Evolutionary conservation across 2,888 invertebrate genomes (phyloP).

Genomic region (Patella pellucida): DNA sequence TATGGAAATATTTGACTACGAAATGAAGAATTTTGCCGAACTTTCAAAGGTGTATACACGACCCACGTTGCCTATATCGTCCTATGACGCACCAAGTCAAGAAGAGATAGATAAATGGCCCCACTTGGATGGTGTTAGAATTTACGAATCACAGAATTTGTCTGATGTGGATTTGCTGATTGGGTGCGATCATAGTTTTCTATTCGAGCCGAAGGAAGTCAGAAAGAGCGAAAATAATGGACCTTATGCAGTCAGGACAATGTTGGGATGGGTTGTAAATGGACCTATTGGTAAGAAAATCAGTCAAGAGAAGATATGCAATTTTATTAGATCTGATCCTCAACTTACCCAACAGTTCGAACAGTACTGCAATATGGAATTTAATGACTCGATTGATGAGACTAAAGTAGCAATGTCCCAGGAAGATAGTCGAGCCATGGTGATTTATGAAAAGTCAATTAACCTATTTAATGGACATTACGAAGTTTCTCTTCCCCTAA

Average conservation of each 20-base stretch:
- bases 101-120: slow-evolving; percentile 7
- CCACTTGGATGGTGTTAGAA: background rate
- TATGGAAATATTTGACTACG: background rate
- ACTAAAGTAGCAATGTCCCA: background rate
- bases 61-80: background rate
- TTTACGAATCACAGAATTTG: background rate
- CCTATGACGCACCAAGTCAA: background rate
- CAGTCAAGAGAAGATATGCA: background rate
- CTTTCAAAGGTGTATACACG: background rate
- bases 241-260: slow-evolving; percentile 2
- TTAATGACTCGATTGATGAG: slow-evolving; percentile 6
- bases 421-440: background rate
- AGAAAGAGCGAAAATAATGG: background rate
- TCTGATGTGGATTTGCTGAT: background rate
- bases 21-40: background rate
- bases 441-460: background rate
- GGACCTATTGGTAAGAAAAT: background rate
- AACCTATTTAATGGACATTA: background rate
- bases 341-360: background rate
- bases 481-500: background rate
- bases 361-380: slow-evolving; percentile 3
- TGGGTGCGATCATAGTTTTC: background rate
- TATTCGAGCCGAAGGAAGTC: background rate
- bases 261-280: slow-evolving; percentile 2
- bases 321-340: background rate